Conservation (phyloP, 2,113 vertebrate species). For the Motacilla tschutschensis region DNA sequence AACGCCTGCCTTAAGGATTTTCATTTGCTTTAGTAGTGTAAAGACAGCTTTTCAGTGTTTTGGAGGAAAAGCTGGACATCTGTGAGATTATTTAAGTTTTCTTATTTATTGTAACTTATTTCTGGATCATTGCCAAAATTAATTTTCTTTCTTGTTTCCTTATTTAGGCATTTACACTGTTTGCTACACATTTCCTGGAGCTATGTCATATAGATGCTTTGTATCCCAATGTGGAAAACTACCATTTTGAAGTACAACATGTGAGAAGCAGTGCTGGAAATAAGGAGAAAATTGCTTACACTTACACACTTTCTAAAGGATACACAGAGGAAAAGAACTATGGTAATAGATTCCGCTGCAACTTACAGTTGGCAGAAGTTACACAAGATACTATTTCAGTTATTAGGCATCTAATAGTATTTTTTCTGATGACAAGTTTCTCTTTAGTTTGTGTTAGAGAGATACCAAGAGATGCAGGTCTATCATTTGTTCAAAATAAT, state of each 20-base stretch:
- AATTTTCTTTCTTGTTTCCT: background rate
- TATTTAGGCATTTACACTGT: slow-evolving; percentile 90
- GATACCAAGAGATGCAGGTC: background rate
- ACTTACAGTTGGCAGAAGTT: background rate
- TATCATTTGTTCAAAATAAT: background rate
- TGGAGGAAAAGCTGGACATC: background rate
- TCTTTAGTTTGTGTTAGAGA: background rate
- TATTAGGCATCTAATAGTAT: background rate
- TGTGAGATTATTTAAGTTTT: background rate
- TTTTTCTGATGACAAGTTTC: background rate
- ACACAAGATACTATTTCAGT: background rate
- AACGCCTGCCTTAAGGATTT: background rate
- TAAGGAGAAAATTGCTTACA: slow-evolving; percentile 83
- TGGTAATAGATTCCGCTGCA: slow-evolving; percentile 70
- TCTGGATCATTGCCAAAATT: background rate
- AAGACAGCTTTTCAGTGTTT: background rate
- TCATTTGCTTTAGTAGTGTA: background rate
- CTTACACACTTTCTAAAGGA: slow-evolving; percentile 86
- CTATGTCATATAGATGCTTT: slow-evolving; percentile 87
- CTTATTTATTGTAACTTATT: slow-evolving; percentile 3
- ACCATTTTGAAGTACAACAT: slow-evolving; percentile 93
- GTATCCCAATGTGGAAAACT: slow-evolving; percentile 93
- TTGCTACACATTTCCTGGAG: slow-evolving; percentile 94
- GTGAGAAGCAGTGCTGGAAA: slow-evolving; percentile 71
- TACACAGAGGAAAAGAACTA: slow-evolving; percentile 90